Evolutionary conservation across 2,888 invertebrate species (phyloP), one percentile per base, ranked within the genome.

Genomic region (Leucophenga maculata): DNA sequence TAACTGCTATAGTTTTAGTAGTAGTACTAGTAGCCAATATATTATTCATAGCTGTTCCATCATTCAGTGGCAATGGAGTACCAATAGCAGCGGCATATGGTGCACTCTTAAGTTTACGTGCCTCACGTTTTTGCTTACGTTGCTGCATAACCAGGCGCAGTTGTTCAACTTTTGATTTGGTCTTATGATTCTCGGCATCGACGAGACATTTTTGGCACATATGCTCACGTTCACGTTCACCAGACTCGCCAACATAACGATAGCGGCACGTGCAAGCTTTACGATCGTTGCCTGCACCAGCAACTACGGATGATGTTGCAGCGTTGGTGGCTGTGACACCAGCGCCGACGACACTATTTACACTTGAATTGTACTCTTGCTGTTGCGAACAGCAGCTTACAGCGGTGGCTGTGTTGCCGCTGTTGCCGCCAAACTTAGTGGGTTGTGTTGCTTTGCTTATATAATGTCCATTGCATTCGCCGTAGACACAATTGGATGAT

Each of bases 91-190:
- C 82, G 60, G 82, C 86, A 79, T 94, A 94, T 9, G 94, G 94
- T 64, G 92, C 88, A 2, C 91, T 91, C 85, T 93, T 93, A 72
- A 93, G 89, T 86, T 93, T 93, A 69, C 94, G 91, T 55, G 94
- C 95, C 82, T 95, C 94, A 67, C 97, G 92, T 72, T 95, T 91
- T 75, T 95, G 94, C 75, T 96, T 93, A 81, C 95, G 92, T 87
- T 97, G 95, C 79, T 96, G 96, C 95, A 97, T 95, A 70, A 97
- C 95, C 77, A 95, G 91, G 77, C 96, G 93, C 67, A 97, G 90
- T 76, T 95, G 95, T 84, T 96, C 94, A 88, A 97, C 91, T 88
- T 97, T 97, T 78, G 94, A 94, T 82, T 95, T 93, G 8, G 95
- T 94, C 79, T 94, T 94, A 77, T 92, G 91, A 86, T 95, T 94